Evolutionary conservation across 2,113 vertebrate species (phyloP), one percentile per base, ranked within the genome.

Genomic region (Guaruba guarouba): DNA sequence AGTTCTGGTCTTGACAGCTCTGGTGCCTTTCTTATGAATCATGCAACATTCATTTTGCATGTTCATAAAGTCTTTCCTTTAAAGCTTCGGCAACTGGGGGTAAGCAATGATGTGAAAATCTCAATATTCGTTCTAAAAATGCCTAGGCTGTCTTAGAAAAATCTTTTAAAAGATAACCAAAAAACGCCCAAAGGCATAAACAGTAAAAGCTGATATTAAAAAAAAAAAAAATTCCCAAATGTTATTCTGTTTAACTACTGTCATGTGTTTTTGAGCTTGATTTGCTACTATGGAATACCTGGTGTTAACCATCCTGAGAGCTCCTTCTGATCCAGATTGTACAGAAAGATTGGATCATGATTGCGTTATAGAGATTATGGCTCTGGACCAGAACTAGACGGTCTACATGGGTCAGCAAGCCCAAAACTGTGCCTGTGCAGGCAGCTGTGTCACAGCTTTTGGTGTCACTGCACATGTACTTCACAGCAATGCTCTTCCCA

Each of bases 1-100:
- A 71, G 63, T 55, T 71, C 67, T 73, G 77, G 13, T 76, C 19
- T 86, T 94, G 80, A 66, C 82, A 76, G 41, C 41, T 85, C 57
- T 79, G 13, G 23, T 88, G 84, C 57, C 54, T 88, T 92, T 91
- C 86, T 93, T 69, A 82, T 44, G 62, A 93, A 82, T 95, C 81
- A 84, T 11, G 11, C 14, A n/a, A 54, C 41, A 11, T 62, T 46
- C 78, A 55, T 33, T 55, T 33, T 33, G 31, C 31, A 31, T 33
- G 31, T 20, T 55, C 18, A 20, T 20, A 33, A 55, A 44, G 10
- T 12, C 17, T 69, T 93, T 84, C 33, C 16, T 84, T 82, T 89
- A 35, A 85, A 88, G 35, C 28, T 66, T 90, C 37, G 63, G 44
- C n/a, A 66, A 49, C 17, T 6, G 5, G 6, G 19, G 28, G 31